Conservation (phyloP, 1,140 invertebrate species). For the Antheraea pernyi region DNA sequence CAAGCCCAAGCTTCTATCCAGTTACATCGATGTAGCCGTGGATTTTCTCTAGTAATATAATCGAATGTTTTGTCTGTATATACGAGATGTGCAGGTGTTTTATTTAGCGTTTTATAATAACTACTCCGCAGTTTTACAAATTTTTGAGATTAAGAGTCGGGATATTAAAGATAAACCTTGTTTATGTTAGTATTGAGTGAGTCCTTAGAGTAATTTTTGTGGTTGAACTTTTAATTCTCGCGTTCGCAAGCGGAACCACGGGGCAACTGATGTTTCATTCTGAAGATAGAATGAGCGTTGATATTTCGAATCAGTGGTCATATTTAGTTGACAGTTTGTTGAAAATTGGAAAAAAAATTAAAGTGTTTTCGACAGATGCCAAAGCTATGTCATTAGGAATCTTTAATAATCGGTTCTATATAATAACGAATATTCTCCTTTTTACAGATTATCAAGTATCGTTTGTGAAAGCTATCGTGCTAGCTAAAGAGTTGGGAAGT, state of each 20-base stretch:
- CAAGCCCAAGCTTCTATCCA: conserved; percentile 13
- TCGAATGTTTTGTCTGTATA: background rate
- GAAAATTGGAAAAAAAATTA: background rate
- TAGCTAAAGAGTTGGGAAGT: too few species aligned
- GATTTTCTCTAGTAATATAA: conserved; percentile 5
- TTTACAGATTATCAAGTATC: background rate
- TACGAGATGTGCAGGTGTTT: background rate
- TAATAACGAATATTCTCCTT: background rate
- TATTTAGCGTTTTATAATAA: background rate
- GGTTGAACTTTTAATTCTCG: too few species aligned
- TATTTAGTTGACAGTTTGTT: background rate
- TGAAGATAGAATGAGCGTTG: background rate
- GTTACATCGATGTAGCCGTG: conserved; percentile 28
- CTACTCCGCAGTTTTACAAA: too few species aligned
- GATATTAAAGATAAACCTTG: too few species aligned
- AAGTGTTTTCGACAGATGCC: background rate
- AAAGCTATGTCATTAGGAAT: background rate
- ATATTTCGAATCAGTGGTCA: background rate
- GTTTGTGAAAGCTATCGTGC: too few species aligned
- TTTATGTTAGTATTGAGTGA: too few species aligned
- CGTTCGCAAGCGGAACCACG: background rate
- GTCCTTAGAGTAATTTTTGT: too few species aligned
- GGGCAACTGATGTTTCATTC: background rate
- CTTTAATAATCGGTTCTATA: background rate
- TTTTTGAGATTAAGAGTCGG: too few species aligned